These are phyloP conservation scores for Chionis minor DNA, from an alignment of 2,113 vertebrate species.

Conservation along the genomic window DNA sequence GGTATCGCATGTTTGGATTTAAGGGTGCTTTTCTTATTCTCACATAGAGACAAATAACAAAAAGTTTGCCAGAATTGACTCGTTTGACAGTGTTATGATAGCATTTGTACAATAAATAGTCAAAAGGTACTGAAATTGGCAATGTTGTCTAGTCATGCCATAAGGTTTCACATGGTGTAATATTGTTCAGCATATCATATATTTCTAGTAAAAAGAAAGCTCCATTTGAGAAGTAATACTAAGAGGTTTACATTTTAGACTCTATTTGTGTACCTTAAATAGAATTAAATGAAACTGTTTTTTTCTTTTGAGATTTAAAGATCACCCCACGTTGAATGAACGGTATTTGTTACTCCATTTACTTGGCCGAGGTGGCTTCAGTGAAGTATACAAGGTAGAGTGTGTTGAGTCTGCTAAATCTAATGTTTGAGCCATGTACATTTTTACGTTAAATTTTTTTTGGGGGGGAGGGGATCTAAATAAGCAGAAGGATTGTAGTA, in stretches of 20 bases:
- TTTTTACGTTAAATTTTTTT: background rate
- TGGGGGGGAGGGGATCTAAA: background rate
- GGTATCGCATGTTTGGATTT: background rate
- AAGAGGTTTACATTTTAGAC: background rate
- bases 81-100: background rate
- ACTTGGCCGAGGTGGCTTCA: conserved; percentile 97
- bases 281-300: background rate
- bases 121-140: background rate
- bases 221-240: background rate
- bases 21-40: background rate
- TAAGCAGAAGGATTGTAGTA: background rate
- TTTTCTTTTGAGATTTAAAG: conserved; percentile 88
- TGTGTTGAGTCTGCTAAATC: conserved; percentile 7
- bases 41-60: background rate
- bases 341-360: conserved; percentile 96
- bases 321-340: conserved; percentile 97
- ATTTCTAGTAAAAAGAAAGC: background rate
- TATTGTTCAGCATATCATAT: background rate
- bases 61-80: background rate
- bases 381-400: conserved; percentile 98
- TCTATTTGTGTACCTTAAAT: background rate
- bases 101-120: background rate
- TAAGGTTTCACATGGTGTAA: background rate
- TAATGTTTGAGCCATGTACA: background rate
- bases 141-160: background rate